Conservation (phyloP, 2,888 invertebrate species). For the Caradrina kadenii region DNA sequence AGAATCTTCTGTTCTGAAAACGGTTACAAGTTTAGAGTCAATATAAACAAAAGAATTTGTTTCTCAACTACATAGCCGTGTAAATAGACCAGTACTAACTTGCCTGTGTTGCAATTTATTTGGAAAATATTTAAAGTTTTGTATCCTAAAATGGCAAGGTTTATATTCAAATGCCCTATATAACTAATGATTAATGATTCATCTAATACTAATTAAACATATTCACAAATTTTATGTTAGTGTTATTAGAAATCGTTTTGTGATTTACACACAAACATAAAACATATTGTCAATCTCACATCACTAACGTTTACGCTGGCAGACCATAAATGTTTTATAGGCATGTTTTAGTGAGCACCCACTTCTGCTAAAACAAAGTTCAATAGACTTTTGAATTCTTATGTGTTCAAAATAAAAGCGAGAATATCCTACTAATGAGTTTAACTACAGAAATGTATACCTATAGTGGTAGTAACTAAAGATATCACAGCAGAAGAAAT, state of each 20-base stretch:
- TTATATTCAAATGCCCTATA: too few species aligned
- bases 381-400: not conserved
- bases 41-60: slow-evolving; percentile 23
- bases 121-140: not conserved
- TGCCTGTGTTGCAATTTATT: not conserved
- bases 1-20: slow-evolving; percentile 19
- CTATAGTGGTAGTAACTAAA: not conserved
- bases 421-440: not conserved
- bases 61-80: slow-evolving; percentile 7
- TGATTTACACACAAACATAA: slow-evolving; percentile 26
- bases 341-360: slow-evolving; percentile 25
- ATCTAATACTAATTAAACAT: too few species aligned
- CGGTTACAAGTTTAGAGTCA: not conserved
- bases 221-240: too few species aligned
- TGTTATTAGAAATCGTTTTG: not conserved
- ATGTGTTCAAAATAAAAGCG: not conserved
- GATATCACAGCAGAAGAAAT: slow-evolving; percentile 24
- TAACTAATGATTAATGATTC: too few species aligned
- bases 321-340: slow-evolving; percentile 38
- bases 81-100: slow-evolving; percentile 17
- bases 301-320: slow-evolving; percentile 1
- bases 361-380: slow-evolving; percentile 21
- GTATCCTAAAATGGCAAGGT: not conserved
- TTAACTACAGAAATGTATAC: not conserved
- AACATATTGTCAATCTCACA: slow-evolving; percentile 36